Conservation (phyloP, 2,888 invertebrate genomes). For the Agonopterix arenella region DNA sequence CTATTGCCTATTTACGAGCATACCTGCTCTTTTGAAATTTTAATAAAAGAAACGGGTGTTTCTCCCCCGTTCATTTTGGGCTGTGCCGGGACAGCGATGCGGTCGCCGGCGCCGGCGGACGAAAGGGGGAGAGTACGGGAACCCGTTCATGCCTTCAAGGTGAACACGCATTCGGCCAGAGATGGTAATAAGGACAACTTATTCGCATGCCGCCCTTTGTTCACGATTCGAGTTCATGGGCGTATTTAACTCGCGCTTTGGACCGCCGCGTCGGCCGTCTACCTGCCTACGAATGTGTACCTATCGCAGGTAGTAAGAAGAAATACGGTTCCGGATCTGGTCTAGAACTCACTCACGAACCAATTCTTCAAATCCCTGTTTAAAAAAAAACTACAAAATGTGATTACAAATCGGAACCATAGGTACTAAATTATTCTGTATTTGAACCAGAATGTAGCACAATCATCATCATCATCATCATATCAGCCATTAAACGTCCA, state of each 20-base stretch:
- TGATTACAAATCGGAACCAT: too few relatives aligned
- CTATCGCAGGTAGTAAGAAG: too few relatives aligned
- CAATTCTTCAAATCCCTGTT: not conserved
- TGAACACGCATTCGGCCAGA: constrained; percentile 45
- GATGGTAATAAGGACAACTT: constrained; percentile 61
- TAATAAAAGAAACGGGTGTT: constrained; percentile 26
- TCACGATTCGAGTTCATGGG: constrained; percentile 57
- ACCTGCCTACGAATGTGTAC: constrained; percentile 5
- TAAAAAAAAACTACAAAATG: too few relatives aligned
- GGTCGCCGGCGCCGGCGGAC: not conserved
- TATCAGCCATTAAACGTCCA: too few relatives aligned
- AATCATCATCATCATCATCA: too few relatives aligned
- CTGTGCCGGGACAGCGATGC: not conserved
- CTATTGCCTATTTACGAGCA: constrained; percentile 3
- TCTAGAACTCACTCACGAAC: not conserved
- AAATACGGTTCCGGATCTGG: not conserved
- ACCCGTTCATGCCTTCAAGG: constrained; percentile 61
- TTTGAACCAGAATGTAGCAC: too few relatives aligned
- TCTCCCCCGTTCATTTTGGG: constrained; percentile 21
- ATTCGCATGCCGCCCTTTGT: constrained; percentile 67
- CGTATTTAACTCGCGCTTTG: constrained; percentile 33
- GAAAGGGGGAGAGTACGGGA: constrained; percentile 45
- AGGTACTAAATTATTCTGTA: too few relatives aligned
- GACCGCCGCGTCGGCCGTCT: constrained; percentile 43
- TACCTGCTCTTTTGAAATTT: constrained; percentile 22